Percentiles rank a stretch among this genome's conserved stretches.
These are phyloP conservation scores for Ibycter americanus DNA, from an alignment of 2,797 vertebrate species.

Conservation along the genomic window DNA sequence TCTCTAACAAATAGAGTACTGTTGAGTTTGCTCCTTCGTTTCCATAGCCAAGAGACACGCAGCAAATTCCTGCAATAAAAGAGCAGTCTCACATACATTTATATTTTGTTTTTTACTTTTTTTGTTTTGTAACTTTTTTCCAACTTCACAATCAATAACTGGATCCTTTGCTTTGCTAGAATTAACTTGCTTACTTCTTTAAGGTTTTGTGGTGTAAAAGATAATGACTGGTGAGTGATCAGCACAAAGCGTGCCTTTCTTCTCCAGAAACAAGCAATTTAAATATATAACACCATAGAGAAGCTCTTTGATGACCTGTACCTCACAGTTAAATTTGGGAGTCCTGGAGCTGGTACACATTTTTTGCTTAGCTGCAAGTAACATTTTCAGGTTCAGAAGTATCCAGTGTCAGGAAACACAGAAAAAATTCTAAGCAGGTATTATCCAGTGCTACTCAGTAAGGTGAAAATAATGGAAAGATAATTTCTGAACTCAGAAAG, in stretches of 20 bases:
- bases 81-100: neutral
- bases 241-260: neutral
- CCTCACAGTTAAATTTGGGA: neutral
- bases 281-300: neutral
- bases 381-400: neutral
- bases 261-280: neutral
- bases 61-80: neutral
- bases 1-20: neutral
- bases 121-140: neutral
- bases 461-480: neutral
- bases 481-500: neutral
- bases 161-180: neutral
- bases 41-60: neutral
- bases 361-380: neutral
- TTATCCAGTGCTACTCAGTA: neutral
- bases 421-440: neutral
- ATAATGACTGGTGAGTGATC: neutral
- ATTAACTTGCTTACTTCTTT: neutral
- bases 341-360: neutral
- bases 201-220: neutral
- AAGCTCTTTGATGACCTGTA: neutral
- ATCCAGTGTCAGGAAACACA: neutral
- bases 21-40: neutral
- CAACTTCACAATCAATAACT: neutral
- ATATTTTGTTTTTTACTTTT: neutral